Percentiles rank a stretch among this genome's conserved stretches.
These are phyloP conservation scores for Cyprinodon diabolis DNA, from an alignment of 2,797 vertebrate species.

Conservation along the genomic window DNA sequence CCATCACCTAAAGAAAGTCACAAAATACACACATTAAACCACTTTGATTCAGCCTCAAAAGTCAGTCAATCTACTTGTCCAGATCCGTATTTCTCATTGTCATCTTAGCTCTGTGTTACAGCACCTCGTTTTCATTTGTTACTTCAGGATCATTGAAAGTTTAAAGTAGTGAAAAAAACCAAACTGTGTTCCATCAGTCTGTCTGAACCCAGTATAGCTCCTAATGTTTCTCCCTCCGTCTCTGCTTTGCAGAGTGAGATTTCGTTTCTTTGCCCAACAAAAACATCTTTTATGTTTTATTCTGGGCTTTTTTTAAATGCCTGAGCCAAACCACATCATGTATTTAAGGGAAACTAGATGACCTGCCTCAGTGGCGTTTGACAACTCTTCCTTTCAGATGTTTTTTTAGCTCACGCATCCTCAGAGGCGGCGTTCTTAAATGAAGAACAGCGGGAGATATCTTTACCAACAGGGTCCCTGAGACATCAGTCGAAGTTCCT, in stretches of 20 bases:
- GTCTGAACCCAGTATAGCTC: slow-evolving; percentile 35
- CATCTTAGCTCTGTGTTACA: slow-evolving; percentile 31
- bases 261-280: slow-evolving; percentile 48
- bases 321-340: slow-evolving; percentile 57
- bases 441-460: slow-evolving; percentile 16
- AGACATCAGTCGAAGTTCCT: slow-evolving; percentile 2
- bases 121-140: slow-evolving; percentile 35
- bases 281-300: slow-evolving; percentile 51
- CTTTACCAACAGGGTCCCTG: slow-evolving; percentile 19
- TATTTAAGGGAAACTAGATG: slow-evolving; percentile 30
- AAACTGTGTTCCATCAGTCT: slow-evolving; percentile 58
- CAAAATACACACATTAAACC: slow-evolving; percentile 6
- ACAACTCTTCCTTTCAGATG: slow-evolving; percentile 31
- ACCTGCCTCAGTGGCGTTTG: slow-evolving; percentile 20
- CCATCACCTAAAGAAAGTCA: slow-evolving; percentile 5
- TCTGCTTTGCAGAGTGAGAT: slow-evolving; percentile 27
- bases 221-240: slow-evolving; percentile 23
- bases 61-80: slow-evolving; percentile 39
- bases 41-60: background rate
- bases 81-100: slow-evolving; percentile 32
- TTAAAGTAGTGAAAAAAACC: slow-evolving; percentile 38
- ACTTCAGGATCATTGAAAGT: slow-evolving; percentile 33
- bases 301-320: slow-evolving; percentile 40
- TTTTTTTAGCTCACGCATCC: slow-evolving; percentile 21
- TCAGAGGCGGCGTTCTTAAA: slow-evolving; percentile 16